Base-by-base conservation (phyloP, 2,888 invertebrate species). In the Eudasyphora cyanicolor region DNA sequence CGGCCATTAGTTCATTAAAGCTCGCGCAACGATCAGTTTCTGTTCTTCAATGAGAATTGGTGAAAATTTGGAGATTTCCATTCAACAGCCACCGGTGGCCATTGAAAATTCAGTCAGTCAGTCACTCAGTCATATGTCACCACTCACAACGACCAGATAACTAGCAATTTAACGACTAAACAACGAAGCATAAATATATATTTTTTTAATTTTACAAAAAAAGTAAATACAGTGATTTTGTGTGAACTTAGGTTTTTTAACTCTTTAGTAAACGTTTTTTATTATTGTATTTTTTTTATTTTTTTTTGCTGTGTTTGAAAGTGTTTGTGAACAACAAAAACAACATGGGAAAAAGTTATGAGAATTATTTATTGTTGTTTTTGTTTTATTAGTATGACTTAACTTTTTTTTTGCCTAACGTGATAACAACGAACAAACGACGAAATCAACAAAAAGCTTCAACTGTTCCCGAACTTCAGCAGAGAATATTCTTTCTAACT, bases 401-500 rank as follows among this genome's bases (percentile, higher is more conserved):
- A 38, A 60, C 60, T 21, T 64, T 75, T 38, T 76, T 80, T 62
- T n/a, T n/a, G n/a, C n/a, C 24, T 75, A 83, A 74, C 78, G 77
- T 67, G 76, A 42, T 69, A 62, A 67, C 38, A 10, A 67, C 38
- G 10, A 42, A 29, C n/a, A n/a, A 24, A 29, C 29, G 32, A 6
- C 60, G n/a, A 29, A 60, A 57, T 42, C 62, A 81, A 76, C 81
- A 76, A 76, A 80, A 81, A 81, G 81, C 81, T 81, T 49, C 77
- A 78, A 77, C 75, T 76, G 80, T 81, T 84, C 27, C 42, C 7
- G 38, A 79, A 78, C 71, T 78, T 74, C 60, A 73, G 24, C 79
- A 84, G 81, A 84, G 81, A 80, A 83, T 60, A 75, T 64, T 80
- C 81, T 78, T 64, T 80, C 81, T 78, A 78, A 76, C 38, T 67